Evolutionary conservation across 2,888 invertebrate species (phyloP).

Genomic region (Cylindroiulus punctatus): DNA sequence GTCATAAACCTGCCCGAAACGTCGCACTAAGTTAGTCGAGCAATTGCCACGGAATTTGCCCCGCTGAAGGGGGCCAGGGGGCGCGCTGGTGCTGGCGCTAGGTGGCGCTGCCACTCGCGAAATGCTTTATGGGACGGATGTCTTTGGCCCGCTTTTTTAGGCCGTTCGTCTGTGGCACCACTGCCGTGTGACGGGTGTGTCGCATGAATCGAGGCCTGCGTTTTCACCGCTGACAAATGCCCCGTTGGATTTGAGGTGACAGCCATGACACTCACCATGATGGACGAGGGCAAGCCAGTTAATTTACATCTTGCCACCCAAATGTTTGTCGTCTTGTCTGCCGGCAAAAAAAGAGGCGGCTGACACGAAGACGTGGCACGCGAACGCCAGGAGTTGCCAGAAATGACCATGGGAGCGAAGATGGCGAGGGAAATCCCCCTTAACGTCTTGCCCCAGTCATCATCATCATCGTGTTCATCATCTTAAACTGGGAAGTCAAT

Average conservation of each 20-base stretch:
- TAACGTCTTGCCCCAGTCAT: constrained; percentile 12
- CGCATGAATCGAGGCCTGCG: background rate
- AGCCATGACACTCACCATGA: constrained; percentile 48
- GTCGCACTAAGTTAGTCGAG: background rate
- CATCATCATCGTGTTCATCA: constrained; percentile 40
- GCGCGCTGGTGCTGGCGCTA: background rate
- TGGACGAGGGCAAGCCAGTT: constrained; percentile 52
- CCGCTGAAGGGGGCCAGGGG: background rate
- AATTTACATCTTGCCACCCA: constrained; percentile 53
- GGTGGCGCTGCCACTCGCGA: background rate
- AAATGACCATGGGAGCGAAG: constrained; percentile 6
- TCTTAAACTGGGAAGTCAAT: constrained; percentile 40
- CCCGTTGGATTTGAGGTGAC: constrained; percentile 43
- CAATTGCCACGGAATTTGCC: background rate
- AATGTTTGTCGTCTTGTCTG: constrained; percentile 44
- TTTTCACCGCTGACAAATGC: constrained; percentile 45
- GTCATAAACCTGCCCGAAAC: constrained; percentile 22
- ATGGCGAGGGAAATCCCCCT: constrained; percentile 24
- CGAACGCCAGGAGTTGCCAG: constrained; percentile 1
- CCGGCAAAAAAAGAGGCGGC: background rate
- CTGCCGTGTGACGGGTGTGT: constrained; percentile 14
- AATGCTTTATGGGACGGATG: constrained; percentile 12
- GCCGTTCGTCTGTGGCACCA: background rate
- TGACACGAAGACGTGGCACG: constrained; percentile 33
- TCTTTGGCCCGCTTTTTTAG: constrained; percentile 5